Percentiles rank a stretch among this genome's conserved stretches.
These are phyloP conservation scores for Drosophila nigricruria DNA, from an alignment of 2,888 invertebrate species.

Conservation along the genomic window DNA sequence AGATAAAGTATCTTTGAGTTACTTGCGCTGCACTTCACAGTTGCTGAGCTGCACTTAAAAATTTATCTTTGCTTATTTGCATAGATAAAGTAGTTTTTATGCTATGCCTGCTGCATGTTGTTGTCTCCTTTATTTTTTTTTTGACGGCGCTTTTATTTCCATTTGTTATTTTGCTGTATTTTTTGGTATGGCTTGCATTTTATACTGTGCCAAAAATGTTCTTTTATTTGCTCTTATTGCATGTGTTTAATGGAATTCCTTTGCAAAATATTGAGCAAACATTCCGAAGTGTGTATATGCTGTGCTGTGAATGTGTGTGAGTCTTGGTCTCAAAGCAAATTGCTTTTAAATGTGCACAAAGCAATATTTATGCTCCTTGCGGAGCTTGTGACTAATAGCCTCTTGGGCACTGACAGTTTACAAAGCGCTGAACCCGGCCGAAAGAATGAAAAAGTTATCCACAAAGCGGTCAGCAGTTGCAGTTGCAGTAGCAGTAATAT, in stretches of 20 bases:
- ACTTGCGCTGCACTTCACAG: slow-evolving; percentile 34
- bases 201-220: slow-evolving; percentile 42
- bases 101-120: slow-evolving; percentile 7
- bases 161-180: slow-evolving; percentile 1
- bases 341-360: slow-evolving; percentile 74
- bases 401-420: slow-evolving; percentile 57
- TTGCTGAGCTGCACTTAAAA: slow-evolving; percentile 36
- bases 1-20: slow-evolving; percentile 36
- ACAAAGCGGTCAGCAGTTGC: slow-evolving; percentile 24
- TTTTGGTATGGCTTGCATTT: slow-evolving; percentile 19
- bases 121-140: slow-evolving; percentile 1
- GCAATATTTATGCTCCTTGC: slow-evolving; percentile 60
- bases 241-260: slow-evolving; percentile 63
- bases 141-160: not conserved
- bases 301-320: not conserved
- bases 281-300: slow-evolving; percentile 19
- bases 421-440: slow-evolving; percentile 39
- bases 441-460: slow-evolving; percentile 13
- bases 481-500: slow-evolving; percentile 5
- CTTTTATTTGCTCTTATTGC: slow-evolving; percentile 46
- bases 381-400: slow-evolving; percentile 64
- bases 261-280: slow-evolving; percentile 30
- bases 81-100: slow-evolving; percentile 18
- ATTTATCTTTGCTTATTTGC: slow-evolving; percentile 52
- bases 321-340: slow-evolving; percentile 50